Conservation (phyloP, 2,797 vertebrate species). For the Glyptemys insculpta region DNA sequence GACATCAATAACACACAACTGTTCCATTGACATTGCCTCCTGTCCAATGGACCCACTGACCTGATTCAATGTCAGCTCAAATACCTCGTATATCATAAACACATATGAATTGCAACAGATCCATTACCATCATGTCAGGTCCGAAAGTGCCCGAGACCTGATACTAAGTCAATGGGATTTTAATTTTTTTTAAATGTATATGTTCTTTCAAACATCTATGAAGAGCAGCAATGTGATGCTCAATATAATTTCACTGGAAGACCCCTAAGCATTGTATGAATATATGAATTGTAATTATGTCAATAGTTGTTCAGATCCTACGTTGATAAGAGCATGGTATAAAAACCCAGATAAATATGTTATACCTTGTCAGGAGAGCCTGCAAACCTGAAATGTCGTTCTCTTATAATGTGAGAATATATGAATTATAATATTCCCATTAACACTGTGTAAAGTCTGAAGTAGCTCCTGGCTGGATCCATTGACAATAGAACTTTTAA, state of each 20-base stretch:
- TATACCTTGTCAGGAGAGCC: slow-evolving; percentile 70
- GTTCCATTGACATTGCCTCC: slow-evolving; percentile 82
- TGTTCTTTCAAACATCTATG: slow-evolving; percentile 16
- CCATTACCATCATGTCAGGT: slow-evolving; percentile 40
- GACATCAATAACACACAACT: slow-evolving; percentile 84
- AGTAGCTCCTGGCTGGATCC: slow-evolving; percentile 49
- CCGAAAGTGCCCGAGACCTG: slow-evolving; percentile 41
- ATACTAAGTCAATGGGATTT: slow-evolving; percentile 13
- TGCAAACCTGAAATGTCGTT: slow-evolving; percentile 75
- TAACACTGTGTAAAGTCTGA: slow-evolving; percentile 69
- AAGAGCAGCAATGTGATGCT: slow-evolving; percentile 20
- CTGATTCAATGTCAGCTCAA: slow-evolving; percentile 82
- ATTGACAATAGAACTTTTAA: slow-evolving; percentile 41
- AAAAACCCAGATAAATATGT: slow-evolving; percentile 70
- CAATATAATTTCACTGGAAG: slow-evolving; percentile 26
- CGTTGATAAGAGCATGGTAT: slow-evolving; percentile 59
- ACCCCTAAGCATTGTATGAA: slow-evolving; percentile 57
- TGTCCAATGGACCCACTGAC: slow-evolving; percentile 83
- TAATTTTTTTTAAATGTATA: slow-evolving; percentile 10
- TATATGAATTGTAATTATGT: slow-evolving; percentile 73
- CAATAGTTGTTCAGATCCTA: slow-evolving; percentile 64
- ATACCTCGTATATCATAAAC: slow-evolving; percentile 81
- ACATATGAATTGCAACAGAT: slow-evolving; percentile 62
- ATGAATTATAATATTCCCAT: slow-evolving; percentile 76
- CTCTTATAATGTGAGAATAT: slow-evolving; percentile 74